These are phyloP conservation scores for Nipponacmea schrenckii DNA, from an alignment of 2,888 invertebrate genomes.

Conservation along the genomic window DNA sequence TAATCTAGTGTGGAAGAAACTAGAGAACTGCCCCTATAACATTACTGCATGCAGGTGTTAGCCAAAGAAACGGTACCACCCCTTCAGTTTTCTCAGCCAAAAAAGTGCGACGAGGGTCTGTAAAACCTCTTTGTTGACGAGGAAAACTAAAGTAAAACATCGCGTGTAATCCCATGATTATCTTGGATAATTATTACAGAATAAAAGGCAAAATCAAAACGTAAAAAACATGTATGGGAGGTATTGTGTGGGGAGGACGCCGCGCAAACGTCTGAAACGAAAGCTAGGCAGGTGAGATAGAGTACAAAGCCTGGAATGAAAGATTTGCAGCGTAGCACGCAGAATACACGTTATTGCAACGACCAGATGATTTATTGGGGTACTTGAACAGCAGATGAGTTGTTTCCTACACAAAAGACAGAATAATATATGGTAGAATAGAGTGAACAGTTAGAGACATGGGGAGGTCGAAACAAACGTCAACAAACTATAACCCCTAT, in stretches of 20 bases:
- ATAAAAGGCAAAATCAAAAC: slow-evolving; percentile 58
- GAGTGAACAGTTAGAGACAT: slow-evolving; percentile 18
- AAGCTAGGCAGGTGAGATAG: slow-evolving; percentile 55
- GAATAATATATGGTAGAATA: slow-evolving; percentile 28
- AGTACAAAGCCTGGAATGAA: slow-evolving; percentile 50
- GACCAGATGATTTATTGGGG: slow-evolving; percentile 61
- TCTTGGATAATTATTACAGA: slow-evolving; percentile 60
- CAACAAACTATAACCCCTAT: slow-evolving; percentile 8
- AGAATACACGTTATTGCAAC: slow-evolving; percentile 55
- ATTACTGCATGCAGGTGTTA: slow-evolving; percentile 38
- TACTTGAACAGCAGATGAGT: slow-evolving; percentile 58
- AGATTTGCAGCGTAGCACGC: slow-evolving; percentile 52
- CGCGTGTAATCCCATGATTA: slow-evolving; percentile 61
- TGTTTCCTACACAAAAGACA: slow-evolving; percentile 39
- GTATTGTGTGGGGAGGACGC: slow-evolving; percentile 54
- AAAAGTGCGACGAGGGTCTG: slow-evolving; percentile 26
- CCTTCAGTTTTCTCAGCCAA: slow-evolving; percentile 20
- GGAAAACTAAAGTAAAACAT: slow-evolving; percentile 38
- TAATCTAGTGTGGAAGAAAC: slow-evolving; percentile 29
- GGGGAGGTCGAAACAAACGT: slow-evolving; percentile 16
- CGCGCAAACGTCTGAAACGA: slow-evolving; percentile 42
- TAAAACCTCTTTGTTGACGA: slow-evolving; percentile 48
- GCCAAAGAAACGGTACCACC: slow-evolving; percentile 24
- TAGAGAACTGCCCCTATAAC: slow-evolving; percentile 37
- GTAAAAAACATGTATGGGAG: slow-evolving; percentile 34